These are phyloP conservation scores for Pseudorectes ferrugineus DNA, from an alignment of 2,113 vertebrate species.

Conservation along the genomic window DNA sequence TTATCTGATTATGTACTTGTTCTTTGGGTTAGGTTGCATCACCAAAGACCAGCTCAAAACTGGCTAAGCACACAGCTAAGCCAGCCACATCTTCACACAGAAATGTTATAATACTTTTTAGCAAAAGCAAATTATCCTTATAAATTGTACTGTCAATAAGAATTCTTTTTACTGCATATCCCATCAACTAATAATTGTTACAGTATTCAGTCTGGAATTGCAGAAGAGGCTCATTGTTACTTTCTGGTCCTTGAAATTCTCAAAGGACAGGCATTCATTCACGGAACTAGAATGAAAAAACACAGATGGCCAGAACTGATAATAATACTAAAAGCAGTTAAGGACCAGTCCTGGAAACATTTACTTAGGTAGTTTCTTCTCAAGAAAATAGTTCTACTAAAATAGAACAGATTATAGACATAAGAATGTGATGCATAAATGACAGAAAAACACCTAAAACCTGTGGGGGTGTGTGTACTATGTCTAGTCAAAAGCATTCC, in stretches of 20 bases:
- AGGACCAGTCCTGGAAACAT: background rate
- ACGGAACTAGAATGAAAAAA: constrained; percentile 14
- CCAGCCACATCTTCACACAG: background rate
- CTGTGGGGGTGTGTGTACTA: background rate
- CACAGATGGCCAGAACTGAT: constrained; percentile 16
- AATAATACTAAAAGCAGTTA: constrained; percentile 5
- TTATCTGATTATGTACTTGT: background rate
- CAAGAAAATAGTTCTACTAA: background rate
- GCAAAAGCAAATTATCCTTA: constrained; percentile 1
- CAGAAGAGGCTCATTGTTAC: background rate
- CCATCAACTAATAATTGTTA: background rate
- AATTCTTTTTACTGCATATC: background rate
- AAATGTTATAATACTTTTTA: background rate
- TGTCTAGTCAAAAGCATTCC: background rate
- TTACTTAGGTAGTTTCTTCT: background rate
- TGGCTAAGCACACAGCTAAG: background rate
- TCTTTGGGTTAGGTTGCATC: background rate
- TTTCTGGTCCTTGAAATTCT: constrained; percentile 19
- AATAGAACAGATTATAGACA: background rate
- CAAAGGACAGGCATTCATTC: background rate
- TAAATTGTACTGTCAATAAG: background rate
- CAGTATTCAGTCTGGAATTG: background rate
- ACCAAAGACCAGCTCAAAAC: background rate
- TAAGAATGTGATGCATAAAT: background rate
- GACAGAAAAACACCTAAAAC: background rate